phyloP scores from a whole-genome alignment of 2,797 vertebrate genomes.

The Oreochromis mossambicus region DNA sequence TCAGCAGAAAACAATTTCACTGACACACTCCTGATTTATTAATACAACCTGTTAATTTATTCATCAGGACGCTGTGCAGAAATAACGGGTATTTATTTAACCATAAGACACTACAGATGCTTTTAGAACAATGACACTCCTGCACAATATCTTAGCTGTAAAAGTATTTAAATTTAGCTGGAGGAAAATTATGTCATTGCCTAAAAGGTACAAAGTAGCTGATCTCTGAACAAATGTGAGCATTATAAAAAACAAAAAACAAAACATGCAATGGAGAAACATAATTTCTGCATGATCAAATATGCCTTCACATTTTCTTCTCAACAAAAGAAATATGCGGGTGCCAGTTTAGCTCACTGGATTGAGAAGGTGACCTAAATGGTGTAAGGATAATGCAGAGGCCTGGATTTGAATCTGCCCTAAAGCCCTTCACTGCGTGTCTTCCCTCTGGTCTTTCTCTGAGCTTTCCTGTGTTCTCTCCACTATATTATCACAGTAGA shows the following conservation, averaged over 20 bases:
- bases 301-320: neutral
- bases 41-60: constrained; percentile 20
- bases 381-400: neutral
- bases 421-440: neutral
- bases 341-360: neutral
- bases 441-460: neutral
- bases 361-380: neutral
- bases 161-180: neutral
- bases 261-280: neutral
- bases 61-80: neutral
- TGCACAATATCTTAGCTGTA: neutral
- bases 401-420: neutral
- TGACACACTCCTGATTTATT: constrained; percentile 13
- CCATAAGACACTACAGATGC: neutral
- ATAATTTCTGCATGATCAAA: neutral
- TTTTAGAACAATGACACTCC: neutral
- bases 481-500: neutral
- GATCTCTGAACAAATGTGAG: neutral
- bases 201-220: neutral
- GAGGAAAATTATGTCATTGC: neutral
- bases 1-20: neutral
- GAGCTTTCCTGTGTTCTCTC: neutral
- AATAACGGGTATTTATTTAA: neutral
- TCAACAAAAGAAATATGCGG: neutral
- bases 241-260: neutral